Percentiles rank a stretch among this genome's conserved stretches.
phyloP scores from a whole-genome alignment of 2,888 invertebrate species.

The Eristalis arbustorum region DNA sequence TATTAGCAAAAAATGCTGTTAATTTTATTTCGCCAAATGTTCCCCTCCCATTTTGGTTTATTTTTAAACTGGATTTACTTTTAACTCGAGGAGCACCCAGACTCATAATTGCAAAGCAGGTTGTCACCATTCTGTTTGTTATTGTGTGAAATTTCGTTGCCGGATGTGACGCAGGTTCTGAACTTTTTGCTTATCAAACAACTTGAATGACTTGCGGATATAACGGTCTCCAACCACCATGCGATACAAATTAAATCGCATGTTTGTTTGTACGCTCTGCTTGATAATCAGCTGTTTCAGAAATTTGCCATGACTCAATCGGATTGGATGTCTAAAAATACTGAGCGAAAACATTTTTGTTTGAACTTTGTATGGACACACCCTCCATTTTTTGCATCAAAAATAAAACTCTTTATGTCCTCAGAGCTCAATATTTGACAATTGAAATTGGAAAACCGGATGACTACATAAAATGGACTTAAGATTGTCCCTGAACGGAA shows the following conservation, averaged over 20 bases:
- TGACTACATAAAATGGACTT: no score
- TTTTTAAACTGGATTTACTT: background rate
- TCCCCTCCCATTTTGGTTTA: background rate
- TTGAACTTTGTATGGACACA: background rate
- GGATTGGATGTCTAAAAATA: background rate
- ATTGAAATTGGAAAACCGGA: no score
- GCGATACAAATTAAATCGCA: no score
- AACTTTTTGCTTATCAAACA: no score
- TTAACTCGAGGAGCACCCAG: no score
- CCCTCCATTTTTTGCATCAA: background rate
- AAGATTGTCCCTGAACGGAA: no score
- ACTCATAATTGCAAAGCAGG: no score
- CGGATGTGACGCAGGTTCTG: no score
- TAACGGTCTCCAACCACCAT: no score
- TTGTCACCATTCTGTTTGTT: no score
- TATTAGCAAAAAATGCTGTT: background rate
- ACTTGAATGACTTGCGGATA: no score
- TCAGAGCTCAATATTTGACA: background rate
- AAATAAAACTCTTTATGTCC: background rate
- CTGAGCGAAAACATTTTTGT: background rate
- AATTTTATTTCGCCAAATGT: background rate
- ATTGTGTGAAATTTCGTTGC: no score
- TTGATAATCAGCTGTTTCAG: background rate
- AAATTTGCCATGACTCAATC: background rate
- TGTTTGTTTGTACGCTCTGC: background rate